These are phyloP conservation scores for Phthorimaea operculella DNA, from an alignment of 1,140 invertebrate species.

Conservation along the genomic window DNA sequence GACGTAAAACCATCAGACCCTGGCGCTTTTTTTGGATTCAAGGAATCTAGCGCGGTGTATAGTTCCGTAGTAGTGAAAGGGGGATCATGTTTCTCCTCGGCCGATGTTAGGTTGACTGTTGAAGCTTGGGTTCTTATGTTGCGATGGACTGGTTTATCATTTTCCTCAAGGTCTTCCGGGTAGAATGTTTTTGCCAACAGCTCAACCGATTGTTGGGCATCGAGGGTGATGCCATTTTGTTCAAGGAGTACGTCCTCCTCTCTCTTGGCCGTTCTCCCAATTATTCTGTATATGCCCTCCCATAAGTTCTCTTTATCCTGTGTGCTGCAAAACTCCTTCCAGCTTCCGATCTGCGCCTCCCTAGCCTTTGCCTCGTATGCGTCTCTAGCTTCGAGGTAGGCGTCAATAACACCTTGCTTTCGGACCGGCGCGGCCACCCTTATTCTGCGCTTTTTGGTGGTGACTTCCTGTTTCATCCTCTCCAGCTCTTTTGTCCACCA, in stretches of 20 bases:
- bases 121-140: not conserved
- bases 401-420: not conserved
- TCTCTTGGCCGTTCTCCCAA: not conserved
- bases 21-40: not conserved
- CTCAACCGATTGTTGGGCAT: not conserved
- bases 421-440: not conserved
- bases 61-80: not conserved
- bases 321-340: not conserved
- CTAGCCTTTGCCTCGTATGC: not conserved
- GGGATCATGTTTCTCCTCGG: not conserved
- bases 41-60: not conserved
- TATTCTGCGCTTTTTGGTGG: not conserved
- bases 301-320: not conserved
- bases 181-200: not conserved
- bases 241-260: not conserved
- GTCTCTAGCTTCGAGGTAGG: not conserved
- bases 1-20: too few relatives aligned
- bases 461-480: not conserved
- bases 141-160: not conserved
- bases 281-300: not conserved
- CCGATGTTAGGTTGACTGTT: not conserved
- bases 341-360: not conserved
- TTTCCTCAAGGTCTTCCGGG: not conserved
- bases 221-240: not conserved
- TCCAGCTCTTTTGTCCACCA: conserved; percentile 5